phyloP scores from a whole-genome alignment of 1,140 invertebrate species.

The Pachyrhynchus sulphureomaculatus region DNA sequence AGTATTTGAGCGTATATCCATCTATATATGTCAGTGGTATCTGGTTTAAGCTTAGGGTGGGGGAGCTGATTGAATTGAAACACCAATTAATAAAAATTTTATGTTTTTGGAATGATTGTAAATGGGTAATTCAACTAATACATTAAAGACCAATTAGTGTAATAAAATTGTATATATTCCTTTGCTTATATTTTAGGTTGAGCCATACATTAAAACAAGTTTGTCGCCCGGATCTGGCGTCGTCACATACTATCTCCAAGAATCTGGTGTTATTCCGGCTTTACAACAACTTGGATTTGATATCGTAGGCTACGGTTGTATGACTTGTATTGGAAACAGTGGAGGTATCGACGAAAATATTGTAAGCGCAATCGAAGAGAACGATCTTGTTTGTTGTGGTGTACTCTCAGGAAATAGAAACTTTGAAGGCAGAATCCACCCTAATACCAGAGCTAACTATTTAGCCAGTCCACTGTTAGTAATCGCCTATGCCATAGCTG shows the following conservation, averaged over 20 bases:
- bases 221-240: conserved; percentile 96
- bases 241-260: conserved; percentile 92
- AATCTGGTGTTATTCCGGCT: conserved; percentile 82
- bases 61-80: too few species aligned
- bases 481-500: conserved; percentile 95
- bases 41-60: too few species aligned
- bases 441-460: conserved; percentile 94
- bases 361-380: conserved; percentile 91
- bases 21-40: too few species aligned
- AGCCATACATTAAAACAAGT: conserved; percentile 95
- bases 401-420: conserved; percentile 96
- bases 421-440: conserved; percentile 97
- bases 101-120: too few species aligned
- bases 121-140: too few species aligned
- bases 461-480: conserved; percentile 93
- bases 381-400: conserved; percentile 90
- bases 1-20: too few species aligned
- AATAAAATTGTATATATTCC: too few species aligned
- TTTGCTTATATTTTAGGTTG: conserved; percentile 55
- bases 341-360: conserved; percentile 85
- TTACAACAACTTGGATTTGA: conserved; percentile 86
- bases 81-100: too few species aligned
- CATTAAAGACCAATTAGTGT: too few species aligned
- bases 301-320: conserved; percentile 92
- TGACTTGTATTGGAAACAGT: conserved; percentile 98